phyloP scores from a whole-genome alignment of 2,113 vertebrate genomes.

The Raja brachyura region DNA sequence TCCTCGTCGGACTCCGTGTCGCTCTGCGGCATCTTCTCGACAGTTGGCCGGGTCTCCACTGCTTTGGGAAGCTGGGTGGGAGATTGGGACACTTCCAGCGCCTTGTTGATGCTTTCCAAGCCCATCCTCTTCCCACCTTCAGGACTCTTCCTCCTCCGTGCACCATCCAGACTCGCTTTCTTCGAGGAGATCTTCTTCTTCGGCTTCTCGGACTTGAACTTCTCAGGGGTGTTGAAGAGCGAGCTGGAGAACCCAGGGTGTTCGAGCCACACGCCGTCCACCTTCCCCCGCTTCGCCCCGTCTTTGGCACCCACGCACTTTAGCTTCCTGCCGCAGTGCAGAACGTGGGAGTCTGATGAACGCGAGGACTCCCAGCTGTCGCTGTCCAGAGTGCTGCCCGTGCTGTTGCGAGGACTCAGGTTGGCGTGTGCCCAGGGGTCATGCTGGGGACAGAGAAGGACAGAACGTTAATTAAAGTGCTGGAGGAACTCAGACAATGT shows the following conservation, averaged over 20 bases:
- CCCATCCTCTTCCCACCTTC: not conserved
- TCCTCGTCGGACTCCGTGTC: not conserved
- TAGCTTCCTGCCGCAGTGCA: conserved; percentile 42
- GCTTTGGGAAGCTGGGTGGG: not conserved
- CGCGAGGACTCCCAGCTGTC: conserved; percentile 46
- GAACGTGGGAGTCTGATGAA: conserved; percentile 36
- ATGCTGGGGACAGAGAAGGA: conserved; percentile 22
- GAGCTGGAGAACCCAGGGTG: conserved; percentile 41
- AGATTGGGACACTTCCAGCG: not conserved
- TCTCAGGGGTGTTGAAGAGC: conserved; percentile 42
- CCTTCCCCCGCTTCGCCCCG: conserved; percentile 33
- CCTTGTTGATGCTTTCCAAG: not conserved
- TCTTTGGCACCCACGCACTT: conserved; percentile 36
- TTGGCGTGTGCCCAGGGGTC: conserved; percentile 43
- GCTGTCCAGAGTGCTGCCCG: conserved; percentile 40
- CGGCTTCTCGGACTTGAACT: conserved; percentile 45
- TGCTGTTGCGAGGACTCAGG: conserved; percentile 36
- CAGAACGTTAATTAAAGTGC: too few relatives aligned
- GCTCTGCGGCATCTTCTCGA: not conserved
- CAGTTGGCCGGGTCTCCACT: not conserved
- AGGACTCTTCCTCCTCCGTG: conserved; percentile 42
- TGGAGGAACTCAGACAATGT: too few relatives aligned
- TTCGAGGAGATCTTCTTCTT: conserved; percentile 52
- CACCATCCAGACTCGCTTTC: conserved; percentile 43
- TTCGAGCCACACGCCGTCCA: conserved; percentile 40